phyloP scores from a whole-genome alignment of 2,113 vertebrate genomes.

The Oreochromis niloticus region DNA sequence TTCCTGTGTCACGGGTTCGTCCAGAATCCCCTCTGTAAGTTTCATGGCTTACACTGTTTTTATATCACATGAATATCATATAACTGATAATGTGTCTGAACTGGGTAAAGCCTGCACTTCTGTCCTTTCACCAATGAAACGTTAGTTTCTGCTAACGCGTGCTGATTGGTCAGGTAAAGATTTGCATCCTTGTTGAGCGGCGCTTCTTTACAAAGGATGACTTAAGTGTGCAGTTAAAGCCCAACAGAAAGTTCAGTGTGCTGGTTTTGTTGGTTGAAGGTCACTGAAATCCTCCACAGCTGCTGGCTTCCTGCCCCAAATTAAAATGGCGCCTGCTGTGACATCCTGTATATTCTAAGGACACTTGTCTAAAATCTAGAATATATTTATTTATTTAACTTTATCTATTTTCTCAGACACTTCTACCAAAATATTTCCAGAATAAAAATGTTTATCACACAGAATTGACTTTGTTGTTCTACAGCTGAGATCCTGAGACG shows the following conservation, averaged over 20 bases:
- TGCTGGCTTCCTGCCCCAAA: neutral
- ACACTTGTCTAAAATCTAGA: neutral
- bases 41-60: neutral
- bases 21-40: neutral
- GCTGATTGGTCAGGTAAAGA: neutral
- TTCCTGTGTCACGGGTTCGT: neutral
- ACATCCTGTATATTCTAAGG: neutral
- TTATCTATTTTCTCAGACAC: rapidly evolving
- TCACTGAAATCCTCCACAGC: neutral
- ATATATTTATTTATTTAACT: neutral
- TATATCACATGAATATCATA: neutral
- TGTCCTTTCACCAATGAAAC: neutral
- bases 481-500: neutral
- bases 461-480: neutral
- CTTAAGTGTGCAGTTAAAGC: neutral
- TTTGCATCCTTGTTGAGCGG: neutral
- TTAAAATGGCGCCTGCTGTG: neutral
- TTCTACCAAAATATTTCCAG: neutral
- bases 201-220: neutral
- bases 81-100: neutral
- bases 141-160: neutral
- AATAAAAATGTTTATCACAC: neutral
- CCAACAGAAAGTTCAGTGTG: neutral
- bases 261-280: neutral
- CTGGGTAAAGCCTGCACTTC: neutral